Percentiles rank a stretch among this genome's conserved stretches.
Evolutionary conservation across 2,113 vertebrate genomes (phyloP).

Genomic region (Upupa epops): DNA sequence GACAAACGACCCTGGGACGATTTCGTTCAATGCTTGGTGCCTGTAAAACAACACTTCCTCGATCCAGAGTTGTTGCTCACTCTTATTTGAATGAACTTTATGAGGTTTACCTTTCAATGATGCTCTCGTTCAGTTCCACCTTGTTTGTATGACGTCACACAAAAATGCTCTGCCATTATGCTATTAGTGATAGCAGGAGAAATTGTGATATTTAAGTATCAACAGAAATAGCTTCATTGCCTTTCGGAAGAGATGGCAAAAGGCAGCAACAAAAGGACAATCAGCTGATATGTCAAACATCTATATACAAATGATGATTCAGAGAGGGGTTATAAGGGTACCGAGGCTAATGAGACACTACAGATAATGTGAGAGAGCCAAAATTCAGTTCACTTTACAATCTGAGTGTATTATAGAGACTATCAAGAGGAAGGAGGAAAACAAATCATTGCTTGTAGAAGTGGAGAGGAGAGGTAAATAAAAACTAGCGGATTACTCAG

Average conservation of each 20-base stretch:
- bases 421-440: slow-evolving; percentile 43
- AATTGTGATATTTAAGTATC: neutral
- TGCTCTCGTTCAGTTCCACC: neutral
- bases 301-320: slow-evolving; percentile 22
- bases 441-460: slow-evolving; percentile 18
- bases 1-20: neutral
- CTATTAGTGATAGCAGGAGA: neutral
- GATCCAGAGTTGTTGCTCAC: neutral
- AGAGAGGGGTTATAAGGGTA: slow-evolving; percentile 2
- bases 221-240: slow-evolving; percentile 2
- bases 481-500: neutral
- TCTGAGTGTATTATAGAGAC: slow-evolving; percentile 18
- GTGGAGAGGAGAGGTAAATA: neutral
- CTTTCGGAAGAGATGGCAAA: slow-evolving; percentile 12
- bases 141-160: neutral
- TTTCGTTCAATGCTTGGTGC: neutral
- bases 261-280: neutral
- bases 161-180: neutral
- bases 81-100: neutral
- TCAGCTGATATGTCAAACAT: slow-evolving; percentile 27
- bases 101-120: neutral
- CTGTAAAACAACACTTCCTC: neutral
- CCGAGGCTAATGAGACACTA: slow-evolving; percentile 19
- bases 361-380: slow-evolving; percentile 1
- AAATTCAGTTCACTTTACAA: slow-evolving; percentile 29